These are phyloP conservation scores for Scatophagus argus DNA, from an alignment of 2,113 vertebrate species.

Conservation along the genomic window DNA sequence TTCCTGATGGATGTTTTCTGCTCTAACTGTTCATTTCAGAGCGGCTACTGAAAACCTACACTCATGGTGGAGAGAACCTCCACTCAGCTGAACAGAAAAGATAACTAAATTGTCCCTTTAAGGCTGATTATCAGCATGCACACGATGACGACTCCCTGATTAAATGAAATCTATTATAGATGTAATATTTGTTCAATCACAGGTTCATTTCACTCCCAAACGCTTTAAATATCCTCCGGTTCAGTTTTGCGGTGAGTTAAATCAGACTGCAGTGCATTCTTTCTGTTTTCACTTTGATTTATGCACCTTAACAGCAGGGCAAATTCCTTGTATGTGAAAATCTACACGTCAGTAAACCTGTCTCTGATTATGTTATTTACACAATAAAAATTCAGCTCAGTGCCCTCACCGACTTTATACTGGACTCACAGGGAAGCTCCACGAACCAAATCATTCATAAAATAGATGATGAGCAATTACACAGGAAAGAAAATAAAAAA, in stretches of 20 bases:
- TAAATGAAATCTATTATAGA: no score
- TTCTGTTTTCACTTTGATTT: neutral
- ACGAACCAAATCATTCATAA: neutral
- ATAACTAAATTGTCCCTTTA: no score
- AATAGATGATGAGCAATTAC: neutral
- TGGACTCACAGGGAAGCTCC: neutral
- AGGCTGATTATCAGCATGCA: no score
- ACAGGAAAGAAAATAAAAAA: no score
- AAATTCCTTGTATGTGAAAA: neutral
- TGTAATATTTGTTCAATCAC: neutral
- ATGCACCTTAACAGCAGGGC: neutral
- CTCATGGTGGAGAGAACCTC: no score
- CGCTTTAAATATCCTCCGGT: neutral
- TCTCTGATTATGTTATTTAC: neutral
- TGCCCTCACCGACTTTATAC: neutral
- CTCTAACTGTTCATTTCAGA: neutral
- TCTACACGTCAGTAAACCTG: neutral
- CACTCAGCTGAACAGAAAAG: neutral
- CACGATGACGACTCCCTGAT: no score
- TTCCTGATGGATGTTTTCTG: neutral
- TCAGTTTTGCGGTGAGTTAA: neutral
- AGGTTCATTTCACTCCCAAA: neutral
- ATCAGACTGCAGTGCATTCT: no score
- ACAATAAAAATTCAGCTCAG: neutral
- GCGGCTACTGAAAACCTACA: neutral